phyloP scores from a whole-genome alignment of 2,888 invertebrate species.

The Teinopalpus imperialis region DNA sequence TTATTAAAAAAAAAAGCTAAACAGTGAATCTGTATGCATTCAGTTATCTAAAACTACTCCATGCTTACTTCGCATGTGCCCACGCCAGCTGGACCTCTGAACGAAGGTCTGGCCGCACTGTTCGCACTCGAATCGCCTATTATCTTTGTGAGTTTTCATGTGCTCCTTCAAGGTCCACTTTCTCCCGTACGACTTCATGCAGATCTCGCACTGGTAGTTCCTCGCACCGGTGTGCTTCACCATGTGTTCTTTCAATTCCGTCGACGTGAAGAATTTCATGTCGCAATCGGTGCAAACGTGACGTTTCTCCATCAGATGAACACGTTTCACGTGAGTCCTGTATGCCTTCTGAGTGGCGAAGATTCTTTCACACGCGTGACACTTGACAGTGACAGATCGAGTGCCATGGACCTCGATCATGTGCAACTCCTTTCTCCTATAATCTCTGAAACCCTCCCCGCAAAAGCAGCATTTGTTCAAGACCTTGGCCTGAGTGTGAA shows the following conservation, averaged over 20 bases:
- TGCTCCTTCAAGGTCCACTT: slow-evolving; percentile 37
- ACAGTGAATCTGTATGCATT: too few relatives aligned
- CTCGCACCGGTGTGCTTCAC: slow-evolving; percentile 54
- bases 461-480: slow-evolving; percentile 35
- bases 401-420: slow-evolving; percentile 35
- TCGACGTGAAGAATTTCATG: slow-evolving; percentile 48
- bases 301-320: slow-evolving; percentile 34
- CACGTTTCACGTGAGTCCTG: slow-evolving; percentile 31
- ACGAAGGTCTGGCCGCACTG: slow-evolving; percentile 38
- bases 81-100: slow-evolving; percentile 38
- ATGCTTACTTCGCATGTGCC: slow-evolving; percentile 43
- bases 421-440: slow-evolving; percentile 34
- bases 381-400: slow-evolving; percentile 28
- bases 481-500: slow-evolving; percentile 28
- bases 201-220: slow-evolving; percentile 54
- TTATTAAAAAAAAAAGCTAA: too few relatives aligned
- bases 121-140: slow-evolving; percentile 36
- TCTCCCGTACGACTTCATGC: slow-evolving; percentile 42
- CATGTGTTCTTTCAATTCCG: slow-evolving; percentile 53
- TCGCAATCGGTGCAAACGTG: slow-evolving; percentile 38
- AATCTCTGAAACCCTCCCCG: slow-evolving; percentile 30
- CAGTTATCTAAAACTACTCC: too few relatives aligned
- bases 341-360: slow-evolving; percentile 31
- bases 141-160: slow-evolving; percentile 36
- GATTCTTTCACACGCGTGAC: slow-evolving; percentile 36